Evolutionary conservation across 2,888 invertebrate species (phyloP), one percentile per base, ranked within the genome.

Genomic region (Blastobasis lacticolella): DNA sequence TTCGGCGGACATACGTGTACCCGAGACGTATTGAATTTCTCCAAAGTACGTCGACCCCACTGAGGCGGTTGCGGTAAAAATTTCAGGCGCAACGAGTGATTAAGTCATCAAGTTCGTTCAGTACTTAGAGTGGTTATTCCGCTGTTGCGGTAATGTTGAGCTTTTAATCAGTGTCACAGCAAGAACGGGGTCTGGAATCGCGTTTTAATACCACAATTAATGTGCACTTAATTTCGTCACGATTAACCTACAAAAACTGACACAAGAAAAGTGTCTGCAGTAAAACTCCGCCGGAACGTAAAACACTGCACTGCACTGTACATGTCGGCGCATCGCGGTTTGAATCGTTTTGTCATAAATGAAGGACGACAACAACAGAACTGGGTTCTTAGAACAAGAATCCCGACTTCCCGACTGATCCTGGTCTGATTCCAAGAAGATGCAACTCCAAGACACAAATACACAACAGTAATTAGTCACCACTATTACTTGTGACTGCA

Each of bases 11-110:
- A 71, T 64, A 23, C 23, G 23, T 23, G 23, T 23, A 23, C 23
- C 67, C 59, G 66, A 66, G 71, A 74, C 71, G 74, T 79, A 78
- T 79, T 67, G 57, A 63, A 72, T 79, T 77, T 77, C 79, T 71
- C 61, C 66, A 61, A 57, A 60, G 56, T 48, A 40, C 66, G 67
- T 78, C 64, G 68, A 81, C 62, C 69, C 73, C 78, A 80, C 78
- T 78, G 40, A 48, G 64, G 57, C 57, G 54, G 61, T 62, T 64
- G 61, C 62, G 43, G 43, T n/a, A 43, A 43, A 43, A 43, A 7
- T 43, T 42, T 36, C 40, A 42, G 41, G 46, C 46, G 46, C 37
- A 43, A 45, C 43, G 43, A 23, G 23, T 23, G 23, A 23, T 23
- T 23, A 23, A 9, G 9, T 9, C 6, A 41, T 41, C 41, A 41